These are phyloP conservation scores for Hemistola chrysoprasaria DNA, from an alignment of 2,888 invertebrate species.

Conservation along the genomic window DNA sequence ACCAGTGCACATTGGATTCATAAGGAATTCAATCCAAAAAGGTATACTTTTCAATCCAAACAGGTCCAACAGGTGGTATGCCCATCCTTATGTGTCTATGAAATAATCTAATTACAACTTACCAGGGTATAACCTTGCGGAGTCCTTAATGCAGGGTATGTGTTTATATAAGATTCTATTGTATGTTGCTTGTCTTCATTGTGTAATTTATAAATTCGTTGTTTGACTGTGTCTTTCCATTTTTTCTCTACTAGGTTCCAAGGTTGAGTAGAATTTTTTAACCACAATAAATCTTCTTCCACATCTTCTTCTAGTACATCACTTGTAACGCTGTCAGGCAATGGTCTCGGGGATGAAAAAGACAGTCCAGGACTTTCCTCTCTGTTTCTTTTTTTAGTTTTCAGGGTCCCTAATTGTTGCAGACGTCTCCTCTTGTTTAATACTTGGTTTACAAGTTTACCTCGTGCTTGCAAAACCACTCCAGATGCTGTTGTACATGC, in stretches of 20 bases:
- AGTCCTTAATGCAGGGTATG: constrained; percentile 6
- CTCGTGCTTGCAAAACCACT: background rate
- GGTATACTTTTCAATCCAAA: no score
- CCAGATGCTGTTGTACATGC: constrained; percentile 7
- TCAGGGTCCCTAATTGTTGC: background rate
- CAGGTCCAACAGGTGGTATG: no score
- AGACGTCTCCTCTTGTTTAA: background rate
- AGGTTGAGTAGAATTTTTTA: constrained; percentile 7
- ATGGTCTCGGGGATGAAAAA: background rate
- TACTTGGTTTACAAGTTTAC: no score
- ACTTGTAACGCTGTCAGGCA: background rate
- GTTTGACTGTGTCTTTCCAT: constrained; percentile 3
- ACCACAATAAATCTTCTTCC: constrained; percentile 6
- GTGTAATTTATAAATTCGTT: background rate
- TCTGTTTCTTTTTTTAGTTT: background rate
- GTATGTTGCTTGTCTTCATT: background rate
- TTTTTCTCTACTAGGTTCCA: constrained; percentile 7
- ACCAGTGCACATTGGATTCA: no score
- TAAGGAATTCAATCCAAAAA: no score
- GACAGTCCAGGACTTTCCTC: no score
- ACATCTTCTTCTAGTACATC: background rate
- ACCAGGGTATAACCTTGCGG: constrained; percentile 5
- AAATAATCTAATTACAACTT: no score
- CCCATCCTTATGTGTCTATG: no score
- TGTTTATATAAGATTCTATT: constrained; percentile 2